Percentiles rank a stretch among this genome's conserved stretches.
phyloP scores from a whole-genome alignment of 2,113 vertebrate genomes.

The Pseudopodoces humilis region DNA sequence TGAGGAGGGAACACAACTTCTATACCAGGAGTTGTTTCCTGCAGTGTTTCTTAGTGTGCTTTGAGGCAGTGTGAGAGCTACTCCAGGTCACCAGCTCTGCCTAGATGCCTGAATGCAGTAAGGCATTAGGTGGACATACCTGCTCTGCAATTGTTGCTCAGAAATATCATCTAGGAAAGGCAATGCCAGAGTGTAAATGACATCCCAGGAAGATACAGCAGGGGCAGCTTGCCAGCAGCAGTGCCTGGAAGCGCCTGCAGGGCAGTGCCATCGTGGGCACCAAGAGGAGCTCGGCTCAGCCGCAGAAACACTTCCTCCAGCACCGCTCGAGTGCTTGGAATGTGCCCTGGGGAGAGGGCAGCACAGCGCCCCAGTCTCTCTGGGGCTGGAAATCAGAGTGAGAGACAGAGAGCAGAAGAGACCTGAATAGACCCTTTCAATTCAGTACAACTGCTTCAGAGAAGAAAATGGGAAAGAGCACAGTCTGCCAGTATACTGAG shows the following conservation, averaged over 20 bases:
- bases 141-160: background rate
- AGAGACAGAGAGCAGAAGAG: background rate
- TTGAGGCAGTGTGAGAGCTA: background rate
- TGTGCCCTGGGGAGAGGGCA: background rate
- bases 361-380: too few species aligned
- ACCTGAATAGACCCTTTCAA: rapidly evolving
- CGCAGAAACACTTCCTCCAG: background rate
- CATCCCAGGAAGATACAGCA: background rate
- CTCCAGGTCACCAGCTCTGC: background rate
- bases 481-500: background rate
- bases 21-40: background rate
- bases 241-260: background rate
- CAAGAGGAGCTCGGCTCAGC: background rate
- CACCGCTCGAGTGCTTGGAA: background rate
- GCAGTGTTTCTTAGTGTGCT: background rate
- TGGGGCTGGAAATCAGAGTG: background rate
- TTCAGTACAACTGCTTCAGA: background rate
- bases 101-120: background rate
- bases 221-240: background rate
- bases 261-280: background rate
- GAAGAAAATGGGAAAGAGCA: background rate
- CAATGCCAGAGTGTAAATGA: background rate
- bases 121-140: background rate
- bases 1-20: background rate
- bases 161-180: background rate